Conservation (phyloP, 1,140 invertebrate species). For the Probaryconus sp. region DNA sequence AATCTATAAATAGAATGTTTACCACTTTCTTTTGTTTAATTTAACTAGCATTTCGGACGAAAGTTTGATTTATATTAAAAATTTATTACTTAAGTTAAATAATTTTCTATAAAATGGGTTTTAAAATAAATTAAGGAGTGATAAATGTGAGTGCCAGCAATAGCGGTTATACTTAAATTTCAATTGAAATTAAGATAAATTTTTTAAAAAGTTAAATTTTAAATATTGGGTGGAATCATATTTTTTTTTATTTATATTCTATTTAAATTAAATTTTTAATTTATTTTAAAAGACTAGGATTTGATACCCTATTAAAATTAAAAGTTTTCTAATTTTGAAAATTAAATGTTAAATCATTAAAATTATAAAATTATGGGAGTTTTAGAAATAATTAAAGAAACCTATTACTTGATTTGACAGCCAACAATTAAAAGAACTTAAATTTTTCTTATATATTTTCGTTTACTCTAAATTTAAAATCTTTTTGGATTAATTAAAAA, state of each 20-base stretch:
- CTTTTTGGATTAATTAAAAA: constrained; percentile 77
- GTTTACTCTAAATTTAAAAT: constrained; percentile 68
- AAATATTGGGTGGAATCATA: constrained; percentile 69
- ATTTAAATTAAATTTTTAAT: constrained; percentile 65
- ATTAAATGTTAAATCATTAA: constrained; percentile 76
- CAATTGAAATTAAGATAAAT: constrained; percentile 53
- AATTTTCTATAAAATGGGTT: no score
- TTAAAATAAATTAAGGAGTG: no score
- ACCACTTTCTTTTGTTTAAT: no score
- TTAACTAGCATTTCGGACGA: no score
- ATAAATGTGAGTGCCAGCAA: constrained; percentile 76
- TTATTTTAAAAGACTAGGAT: constrained; percentile 79
- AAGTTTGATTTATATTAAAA: no score
- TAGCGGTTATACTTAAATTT: constrained; percentile 70
- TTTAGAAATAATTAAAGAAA: constrained; percentile 61
- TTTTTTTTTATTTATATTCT: constrained; percentile 50
- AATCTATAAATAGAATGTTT: no score
- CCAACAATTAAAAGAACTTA: constrained; percentile 56
- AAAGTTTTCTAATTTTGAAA: constrained; percentile 64
- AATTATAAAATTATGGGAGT: constrained; percentile 61
- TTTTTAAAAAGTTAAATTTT: constrained; percentile 57
- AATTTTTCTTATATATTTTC: constrained; percentile 60
- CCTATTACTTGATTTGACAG: constrained; percentile 60
- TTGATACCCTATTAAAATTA: constrained; percentile 82
- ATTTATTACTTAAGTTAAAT: no score